Evolutionary conservation across 2,888 invertebrate species (phyloP).

Genomic region (Tanytarsus gracilentus): DNA sequence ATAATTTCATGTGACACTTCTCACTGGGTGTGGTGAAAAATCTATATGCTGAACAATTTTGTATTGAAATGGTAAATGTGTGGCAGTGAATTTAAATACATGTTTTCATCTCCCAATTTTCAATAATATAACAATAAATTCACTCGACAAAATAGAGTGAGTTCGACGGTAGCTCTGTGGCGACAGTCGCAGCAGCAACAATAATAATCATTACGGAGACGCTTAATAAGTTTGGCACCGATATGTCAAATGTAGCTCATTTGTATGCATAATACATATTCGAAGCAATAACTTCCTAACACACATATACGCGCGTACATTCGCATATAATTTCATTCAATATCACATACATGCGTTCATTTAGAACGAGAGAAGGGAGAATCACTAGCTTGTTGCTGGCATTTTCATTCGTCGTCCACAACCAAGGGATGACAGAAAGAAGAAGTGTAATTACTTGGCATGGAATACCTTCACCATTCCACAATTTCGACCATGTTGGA

Average conservation of each 20-base stretch:
- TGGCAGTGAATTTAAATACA: too few species aligned
- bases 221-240: constrained; percentile 25
- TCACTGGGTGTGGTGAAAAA: too few species aligned
- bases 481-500: background rate
- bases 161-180: too few species aligned
- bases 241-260: constrained; percentile 13
- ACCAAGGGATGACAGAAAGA: background rate
- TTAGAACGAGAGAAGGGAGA: background rate
- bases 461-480: background rate
- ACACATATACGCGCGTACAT: background rate
- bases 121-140: too few species aligned
- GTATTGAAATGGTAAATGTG: too few species aligned
- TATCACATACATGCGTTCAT: background rate
- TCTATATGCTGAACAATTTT: too few species aligned
- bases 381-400: background rate
- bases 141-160: too few species aligned
- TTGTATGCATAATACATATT: constrained; percentile 17
- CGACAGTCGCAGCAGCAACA: background rate
- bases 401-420: background rate
- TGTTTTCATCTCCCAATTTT: too few species aligned
- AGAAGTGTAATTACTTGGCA: constrained; percentile 3
- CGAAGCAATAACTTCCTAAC: background rate
- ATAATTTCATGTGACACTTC: too few species aligned
- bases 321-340: constrained; percentile 15
- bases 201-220: constrained; percentile 9